Base-by-base conservation (phyloP, 2,113 vertebrate species). In the Okapia johnstoni region DNA sequence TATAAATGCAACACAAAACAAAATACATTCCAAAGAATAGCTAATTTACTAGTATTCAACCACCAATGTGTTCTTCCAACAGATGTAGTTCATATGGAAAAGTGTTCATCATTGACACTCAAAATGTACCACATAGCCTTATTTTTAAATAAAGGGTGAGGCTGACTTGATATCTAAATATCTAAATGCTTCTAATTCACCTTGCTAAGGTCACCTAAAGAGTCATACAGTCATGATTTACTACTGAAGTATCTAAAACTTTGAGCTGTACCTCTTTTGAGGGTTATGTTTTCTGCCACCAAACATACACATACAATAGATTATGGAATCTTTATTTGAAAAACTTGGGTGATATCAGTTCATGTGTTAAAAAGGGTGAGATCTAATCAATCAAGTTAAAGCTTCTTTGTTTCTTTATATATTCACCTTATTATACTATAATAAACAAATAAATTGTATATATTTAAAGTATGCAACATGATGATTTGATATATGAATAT, bases 51-150 rank as follows among this genome's bases (percentile, higher is more conserved):
- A 84, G 57, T 96, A 43, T 61, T 95, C 8, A 4, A 89, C 28
- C 50, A 93, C 17, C 54, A 95, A 55, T 70, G 36, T 14, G 43
- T 84, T 96, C 70, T 95, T n/a, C 63, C 43, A 84, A 73, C 50
- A 96, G 84, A 84, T 96, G 48, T 58, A 70, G n/a, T 76, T 97
- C 57, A 90, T 94, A 92, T 90, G 48, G 30, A 90, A 96, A 88
- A 93, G 3, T 28, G 80, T 93, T 93, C 58, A 92, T 85, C 87
- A 88, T 70, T 26, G 10, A 90, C 25, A 60, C 50, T 94, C 46
- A 77, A 52, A 86, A 92, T 92, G 43, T 73, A 76, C 23, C 14
- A 15, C 21, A 85, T 13, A 80, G 10, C 7, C 46, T 91, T 79
- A 60, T 46, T 73, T 90, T 94, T 57, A 52, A 73, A 70, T 28